Evolutionary conservation across 2,888 invertebrate genomes (phyloP), one percentile per base, ranked within the genome.

Genomic region (Lasius platythorax): DNA sequence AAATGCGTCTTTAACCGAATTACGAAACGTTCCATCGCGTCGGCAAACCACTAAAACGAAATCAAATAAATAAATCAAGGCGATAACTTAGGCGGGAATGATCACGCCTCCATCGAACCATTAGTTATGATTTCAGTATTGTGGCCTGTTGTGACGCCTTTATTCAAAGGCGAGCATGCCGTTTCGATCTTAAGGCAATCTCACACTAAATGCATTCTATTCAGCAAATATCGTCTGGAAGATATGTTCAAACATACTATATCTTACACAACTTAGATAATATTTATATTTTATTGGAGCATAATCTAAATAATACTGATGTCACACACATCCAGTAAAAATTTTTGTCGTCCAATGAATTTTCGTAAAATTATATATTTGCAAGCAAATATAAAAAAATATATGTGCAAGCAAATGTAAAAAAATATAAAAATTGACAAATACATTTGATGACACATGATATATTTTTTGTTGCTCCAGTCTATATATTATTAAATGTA

Each of bases 21-120:
- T 53, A 37, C 18, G n/a, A 68, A 76, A 40, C 37, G 3, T 37
- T 67, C 8, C 12, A 53, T 68, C 67, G 18, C 18, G 28, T 18
- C 33, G 66, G 18, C 37, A 37, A 67, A 68, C 3, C 37, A 12
- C 28, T 12, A n/a, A 56, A 68, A 68, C 12, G 56, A 40, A n/a
- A 28, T 78, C 76, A 53, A 40, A 68, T 78, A 78, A 78, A 78
- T 68, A 78, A 78, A 78, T 78, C 53, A 53, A 56, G 53, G 6
- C 53, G 76, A 78, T 78, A 78, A 68, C 68, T 68, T 68, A 53
- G 68, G 28, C 76, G 28, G 33, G 28, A 75, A 56, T 53, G 15
- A 12, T 3, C 68, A 78, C 76, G 76, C 70, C 70, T 68, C 28
- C 76, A 37, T 8, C 50, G n/a, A 67, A 50, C 76, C 70, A 68